Percentiles rank a stretch among this genome's conserved stretches.
These are phyloP conservation scores for Drosophila basisetae DNA, from an alignment of 2,888 invertebrate species.

Conservation along the genomic window DNA sequence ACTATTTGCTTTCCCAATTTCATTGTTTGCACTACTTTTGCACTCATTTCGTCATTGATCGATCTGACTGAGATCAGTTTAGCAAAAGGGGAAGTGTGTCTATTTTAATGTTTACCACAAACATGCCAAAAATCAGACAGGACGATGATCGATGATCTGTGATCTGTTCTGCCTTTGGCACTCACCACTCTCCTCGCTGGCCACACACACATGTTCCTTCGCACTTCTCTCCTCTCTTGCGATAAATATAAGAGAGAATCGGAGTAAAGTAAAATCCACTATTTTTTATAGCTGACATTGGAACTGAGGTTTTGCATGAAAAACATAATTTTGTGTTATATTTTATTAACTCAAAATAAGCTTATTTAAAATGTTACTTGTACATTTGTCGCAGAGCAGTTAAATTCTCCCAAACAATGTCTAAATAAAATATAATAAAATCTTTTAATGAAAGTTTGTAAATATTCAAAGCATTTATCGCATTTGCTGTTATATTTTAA, in stretches of 20 bases:
- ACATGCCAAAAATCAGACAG: slow-evolving; percentile 59
- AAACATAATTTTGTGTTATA: background rate
- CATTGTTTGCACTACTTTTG: slow-evolving; percentile 23
- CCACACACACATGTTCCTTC: slow-evolving; percentile 25
- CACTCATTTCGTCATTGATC: slow-evolving; percentile 56
- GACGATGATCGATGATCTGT: slow-evolving; percentile 71
- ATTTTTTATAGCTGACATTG: background rate
- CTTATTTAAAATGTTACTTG: background rate
- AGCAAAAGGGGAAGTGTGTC: slow-evolving; percentile 1
- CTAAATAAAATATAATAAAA: background rate
- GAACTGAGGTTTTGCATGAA: background rate
- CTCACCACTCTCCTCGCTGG: slow-evolving; percentile 22
- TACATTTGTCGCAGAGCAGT: background rate
- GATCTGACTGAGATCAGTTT: slow-evolving; percentile 32
- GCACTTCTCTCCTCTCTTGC: background rate
- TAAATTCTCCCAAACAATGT: background rate
- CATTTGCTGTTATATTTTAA: background rate
- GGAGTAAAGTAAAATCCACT: accelerated
- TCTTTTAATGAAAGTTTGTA: background rate
- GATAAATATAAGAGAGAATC: background rate
- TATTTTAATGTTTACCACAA: slow-evolving; percentile 56
- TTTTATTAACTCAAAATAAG: background rate
- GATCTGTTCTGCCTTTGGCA: slow-evolving; percentile 23
- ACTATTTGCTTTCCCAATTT: slow-evolving; percentile 29
- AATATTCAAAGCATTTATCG: background rate